These are phyloP conservation scores for Sciurus carolinensis DNA, from an alignment of 2,797 vertebrate species.

Conservation along the genomic window DNA sequence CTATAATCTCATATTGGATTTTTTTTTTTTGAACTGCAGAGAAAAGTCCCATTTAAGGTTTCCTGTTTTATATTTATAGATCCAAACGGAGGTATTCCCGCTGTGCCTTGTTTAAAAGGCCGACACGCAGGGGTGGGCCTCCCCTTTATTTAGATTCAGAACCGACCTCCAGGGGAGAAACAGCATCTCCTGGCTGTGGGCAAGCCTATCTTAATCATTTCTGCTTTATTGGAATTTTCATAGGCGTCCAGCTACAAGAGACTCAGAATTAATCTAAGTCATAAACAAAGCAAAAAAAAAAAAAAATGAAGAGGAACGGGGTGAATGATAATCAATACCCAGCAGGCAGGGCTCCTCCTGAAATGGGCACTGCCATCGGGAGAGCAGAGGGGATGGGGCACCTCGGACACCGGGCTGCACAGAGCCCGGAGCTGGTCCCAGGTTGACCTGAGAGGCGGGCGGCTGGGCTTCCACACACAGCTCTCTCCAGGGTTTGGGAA, in stretches of 20 bases:
- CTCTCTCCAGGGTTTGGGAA: conserved; percentile 47
- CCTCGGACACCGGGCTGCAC: not conserved
- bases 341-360: not conserved
- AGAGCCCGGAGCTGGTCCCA: not conserved
- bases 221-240: conserved; percentile 86
- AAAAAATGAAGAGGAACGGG: conserved; percentile 59
- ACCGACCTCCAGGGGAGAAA: conserved; percentile 66
- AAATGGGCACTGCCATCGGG: not conserved
- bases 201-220: conserved; percentile 85
- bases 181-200: conserved; percentile 66
- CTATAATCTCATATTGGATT: conserved; percentile 70
- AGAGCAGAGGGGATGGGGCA: not conserved
- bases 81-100: conserved; percentile 64
- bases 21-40: not conserved
- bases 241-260: conserved; percentile 76
- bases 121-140: conserved; percentile 17
- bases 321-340: conserved; percentile 58
- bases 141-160: conserved; percentile 71
- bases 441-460: conserved; percentile 20
- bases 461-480: conserved; percentile 1
- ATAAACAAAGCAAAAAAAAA: conserved; percentile 81
- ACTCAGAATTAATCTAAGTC: conserved; percentile 82
- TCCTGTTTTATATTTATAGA: conserved; percentile 79
- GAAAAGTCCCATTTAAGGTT: conserved; percentile 75
- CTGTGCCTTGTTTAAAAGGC: conserved; percentile 62